A percentile compares a stretch with the other conserved stretches of the same genome.
Evolutionary conservation across 2,888 invertebrate genomes (phyloP).

Genomic region (Melieria picta): DNA sequence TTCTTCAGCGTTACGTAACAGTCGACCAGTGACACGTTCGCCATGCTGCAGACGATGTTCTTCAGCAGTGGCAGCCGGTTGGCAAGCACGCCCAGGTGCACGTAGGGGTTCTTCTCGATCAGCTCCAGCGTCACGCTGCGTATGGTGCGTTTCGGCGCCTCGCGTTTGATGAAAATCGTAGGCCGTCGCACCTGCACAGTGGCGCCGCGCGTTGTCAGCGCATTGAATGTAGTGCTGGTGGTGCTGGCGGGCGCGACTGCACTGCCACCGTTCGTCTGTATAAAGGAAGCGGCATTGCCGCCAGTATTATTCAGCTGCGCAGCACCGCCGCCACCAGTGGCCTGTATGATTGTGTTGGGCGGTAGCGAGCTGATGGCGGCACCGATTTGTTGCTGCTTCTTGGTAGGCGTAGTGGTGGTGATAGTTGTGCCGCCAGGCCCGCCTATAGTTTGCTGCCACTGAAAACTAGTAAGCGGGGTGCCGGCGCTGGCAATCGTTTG

Average conservation of each 20-base stretch:
- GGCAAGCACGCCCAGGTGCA: slow-evolving; percentile 56
- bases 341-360: slow-evolving; percentile 58
- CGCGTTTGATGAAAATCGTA: slow-evolving; percentile 61
- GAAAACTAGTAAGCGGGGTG: slow-evolving; percentile 49
- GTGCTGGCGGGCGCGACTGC: slow-evolving; percentile 36
- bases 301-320: slow-evolving; percentile 34
- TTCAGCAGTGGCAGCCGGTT: slow-evolving; percentile 58
- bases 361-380: slow-evolving; percentile 58
- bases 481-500: slow-evolving; percentile 52
- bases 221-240: slow-evolving; percentile 42
- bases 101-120: slow-evolving; percentile 59
- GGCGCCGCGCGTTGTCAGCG: slow-evolving; percentile 32
- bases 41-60: slow-evolving; percentile 56
- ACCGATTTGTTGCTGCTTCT: slow-evolving; percentile 48
- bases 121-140: slow-evolving; percentile 57
- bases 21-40: slow-evolving; percentile 58
- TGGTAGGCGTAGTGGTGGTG: slow-evolving; percentile 35
- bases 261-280: slow-evolving; percentile 48
- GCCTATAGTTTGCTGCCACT: slow-evolving; percentile 46
- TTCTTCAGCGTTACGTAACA: slow-evolving; percentile 62
- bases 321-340: slow-evolving; percentile 45
- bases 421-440: slow-evolving; percentile 38
- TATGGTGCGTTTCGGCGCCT: slow-evolving; percentile 58
- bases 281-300: slow-evolving; percentile 33
- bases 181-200: slow-evolving; percentile 50